Evolutionary conservation across 2,113 vertebrate genomes (phyloP), one percentile per base, ranked within the genome.

Genomic region (Psilopogon haemacephalus): DNA sequence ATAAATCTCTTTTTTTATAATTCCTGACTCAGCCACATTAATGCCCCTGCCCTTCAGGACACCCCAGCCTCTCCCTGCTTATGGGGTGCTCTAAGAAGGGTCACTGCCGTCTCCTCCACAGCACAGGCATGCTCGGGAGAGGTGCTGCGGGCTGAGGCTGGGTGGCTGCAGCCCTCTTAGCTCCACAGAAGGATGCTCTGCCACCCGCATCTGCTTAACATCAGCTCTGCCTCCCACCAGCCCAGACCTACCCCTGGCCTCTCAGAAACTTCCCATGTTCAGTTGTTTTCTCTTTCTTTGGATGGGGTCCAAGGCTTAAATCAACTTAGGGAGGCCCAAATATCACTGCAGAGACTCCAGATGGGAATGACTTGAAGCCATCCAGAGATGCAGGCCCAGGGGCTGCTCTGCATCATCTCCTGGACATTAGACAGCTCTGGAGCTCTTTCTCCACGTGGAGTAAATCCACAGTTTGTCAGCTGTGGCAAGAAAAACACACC

Each of bases 221-320:
- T 67, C 87, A 75, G 18, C 72, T 71, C 50, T 15, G 1, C 12
- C 40, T 78, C 60, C 73, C 83, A 76, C 8, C 3, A 68, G 8
- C 46, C 11, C 10, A 48, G 38, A 83, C 35, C 70, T 90, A 78
- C 92, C 58, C 87, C 27, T 44, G 68, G 74, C 68, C 38, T 79
- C 70, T 48, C 60, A 23, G 30, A 65, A 33, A 6, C 37, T 89
- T 73, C 55, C 44, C n/a, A 6, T 86, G 89, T 70, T 7, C 85
- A 50, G 9, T 3, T 26, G 24, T 63, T 9, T 70, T 84, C 2
- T 4, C n/a, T 12, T 87, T 55, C 55, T 72, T 64, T 90, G 84
- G 89, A 82, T 7, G 10, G 27, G 37, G 85, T 80, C 82, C 93
- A 94, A 92, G 80, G 56, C 48, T 83, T 73, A 85, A 87, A 92